Conservation (phyloP, 2,888 invertebrate genomes). For the Drosophila ustulata region DNA sequence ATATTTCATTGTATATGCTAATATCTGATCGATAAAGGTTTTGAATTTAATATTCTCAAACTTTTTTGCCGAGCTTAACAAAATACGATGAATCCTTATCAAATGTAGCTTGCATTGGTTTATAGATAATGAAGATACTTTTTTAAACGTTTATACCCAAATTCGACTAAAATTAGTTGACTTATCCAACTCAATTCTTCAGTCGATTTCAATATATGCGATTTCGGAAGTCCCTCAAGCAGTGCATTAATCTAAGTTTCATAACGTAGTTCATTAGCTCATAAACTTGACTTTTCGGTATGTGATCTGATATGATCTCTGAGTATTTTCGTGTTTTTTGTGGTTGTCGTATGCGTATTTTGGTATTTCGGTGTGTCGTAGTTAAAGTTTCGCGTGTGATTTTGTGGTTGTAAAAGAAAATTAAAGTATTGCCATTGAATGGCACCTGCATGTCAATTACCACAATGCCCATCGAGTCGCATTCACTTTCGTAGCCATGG, state of each 20-base stretch:
- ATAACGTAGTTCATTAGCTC: background rate
- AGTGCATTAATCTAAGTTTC: background rate
- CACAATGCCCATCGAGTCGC: conserved; percentile 48
- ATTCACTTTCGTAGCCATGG: conserved; percentile 72
- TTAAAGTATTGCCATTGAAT: conserved; percentile 63
- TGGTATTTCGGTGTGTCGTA: conserved; percentile 6
- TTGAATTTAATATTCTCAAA: too few relatives aligned
- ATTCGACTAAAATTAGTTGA: too few relatives aligned
- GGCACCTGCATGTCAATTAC: conserved; percentile 69
- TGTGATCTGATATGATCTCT: conserved; percentile 14
- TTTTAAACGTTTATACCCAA: too few relatives aligned
- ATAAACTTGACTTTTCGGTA: conserved; percentile 21
- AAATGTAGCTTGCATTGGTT: too few relatives aligned
- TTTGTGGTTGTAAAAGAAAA: conserved; percentile 58
- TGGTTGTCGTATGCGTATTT: conserved; percentile 1
- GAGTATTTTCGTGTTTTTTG: conserved; percentile 1
- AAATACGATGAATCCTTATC: too few relatives aligned
- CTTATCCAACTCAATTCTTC: too few relatives aligned
- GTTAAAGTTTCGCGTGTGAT: conserved; percentile 27
- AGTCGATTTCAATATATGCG: background rate
- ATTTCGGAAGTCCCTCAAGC: background rate
- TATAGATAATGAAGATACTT: too few relatives aligned
- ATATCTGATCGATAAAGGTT: too few relatives aligned
- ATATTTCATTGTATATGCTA: too few relatives aligned
- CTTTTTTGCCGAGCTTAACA: too few relatives aligned